Conservation (phyloP, 2,888 invertebrate genomes). For the Luperina nickerlii region DNA sequence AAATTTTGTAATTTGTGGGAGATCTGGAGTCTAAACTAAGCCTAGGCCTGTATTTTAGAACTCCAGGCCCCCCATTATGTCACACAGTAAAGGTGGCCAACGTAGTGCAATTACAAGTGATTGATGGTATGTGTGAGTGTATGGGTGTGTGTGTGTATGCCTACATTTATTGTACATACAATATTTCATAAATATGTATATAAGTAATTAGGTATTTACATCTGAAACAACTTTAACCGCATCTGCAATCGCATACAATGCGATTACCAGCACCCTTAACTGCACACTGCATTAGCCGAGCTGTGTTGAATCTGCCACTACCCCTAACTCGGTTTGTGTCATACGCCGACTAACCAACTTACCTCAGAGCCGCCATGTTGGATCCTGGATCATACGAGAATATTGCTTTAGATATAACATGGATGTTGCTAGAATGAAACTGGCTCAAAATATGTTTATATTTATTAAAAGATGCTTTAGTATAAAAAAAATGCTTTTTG, state of each 20-base stretch:
- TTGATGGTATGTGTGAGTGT: no score
- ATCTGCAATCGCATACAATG: background rate
- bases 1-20: no score
- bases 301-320: background rate
- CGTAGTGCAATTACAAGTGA: no score
- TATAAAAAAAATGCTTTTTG: no score
- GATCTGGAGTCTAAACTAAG: no score
- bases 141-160: no score
- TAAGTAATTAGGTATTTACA: background rate
- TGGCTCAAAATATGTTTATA: background rate
- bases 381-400: conserved; percentile 27
- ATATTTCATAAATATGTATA: no score
- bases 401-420: conserved; percentile 41
- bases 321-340: conserved; percentile 47
- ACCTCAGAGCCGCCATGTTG: conserved; percentile 47
- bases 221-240: background rate
- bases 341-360: conserved; percentile 40
- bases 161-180: no score
- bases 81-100: no score
- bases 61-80: no score
- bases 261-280: conserved; percentile 9
- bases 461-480: no score
- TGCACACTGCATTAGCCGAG: background rate
- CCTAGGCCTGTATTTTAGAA: no score
- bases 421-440: conserved; percentile 17